A percentile compares a stretch with the other conserved stretches of the same genome.
Evolutionary conservation across 2,888 invertebrate species (phyloP).

Genomic region (Platycnemis pennipes): DNA sequence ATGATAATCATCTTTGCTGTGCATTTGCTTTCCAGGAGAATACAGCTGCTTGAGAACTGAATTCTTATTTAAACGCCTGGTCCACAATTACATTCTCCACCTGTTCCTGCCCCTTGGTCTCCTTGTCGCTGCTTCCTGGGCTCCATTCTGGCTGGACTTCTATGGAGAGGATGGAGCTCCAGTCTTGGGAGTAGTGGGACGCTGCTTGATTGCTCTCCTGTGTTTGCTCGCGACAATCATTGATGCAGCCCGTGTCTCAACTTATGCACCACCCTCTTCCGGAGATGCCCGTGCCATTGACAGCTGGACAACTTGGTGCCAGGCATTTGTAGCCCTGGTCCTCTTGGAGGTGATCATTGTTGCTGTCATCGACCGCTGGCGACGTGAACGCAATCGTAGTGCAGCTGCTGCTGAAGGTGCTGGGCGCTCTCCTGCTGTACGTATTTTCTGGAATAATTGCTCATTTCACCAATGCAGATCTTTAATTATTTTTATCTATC

Average conservation of each 20-base stretch:
- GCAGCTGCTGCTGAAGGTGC: slow-evolving; percentile 37
- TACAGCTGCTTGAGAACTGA: slow-evolving; percentile 76
- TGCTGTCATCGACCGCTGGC: slow-evolving; percentile 70
- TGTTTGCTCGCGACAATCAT: slow-evolving; percentile 72
- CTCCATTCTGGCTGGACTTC: slow-evolving; percentile 73
- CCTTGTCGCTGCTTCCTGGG: slow-evolving; percentile 76
- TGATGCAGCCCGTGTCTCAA: slow-evolving; percentile 71
- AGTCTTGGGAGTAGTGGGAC: slow-evolving; percentile 63
- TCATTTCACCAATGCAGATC: background rate
- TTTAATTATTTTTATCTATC: background rate
- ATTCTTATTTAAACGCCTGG: slow-evolving; percentile 78
- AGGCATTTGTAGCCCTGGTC: slow-evolving; percentile 73
- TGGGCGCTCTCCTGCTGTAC: background rate
- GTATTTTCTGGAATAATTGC: background rate
- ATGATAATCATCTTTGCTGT: too few species aligned
- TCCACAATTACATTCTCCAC: slow-evolving; percentile 79
- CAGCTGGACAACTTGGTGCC: slow-evolving; percentile 73
- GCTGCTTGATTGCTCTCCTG: slow-evolving; percentile 71
- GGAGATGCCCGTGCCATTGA: slow-evolving; percentile 73
- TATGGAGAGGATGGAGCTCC: slow-evolving; percentile 70
- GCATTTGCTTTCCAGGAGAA: slow-evolving; percentile 71
- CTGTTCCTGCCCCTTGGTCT: slow-evolving; percentile 79
- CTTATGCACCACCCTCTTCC: slow-evolving; percentile 71
- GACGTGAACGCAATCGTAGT: slow-evolving; percentile 44
- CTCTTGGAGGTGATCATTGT: slow-evolving; percentile 73